Evolutionary conservation across 2,113 vertebrate genomes (phyloP).

Genomic region (Hiodon tergisus): DNA sequence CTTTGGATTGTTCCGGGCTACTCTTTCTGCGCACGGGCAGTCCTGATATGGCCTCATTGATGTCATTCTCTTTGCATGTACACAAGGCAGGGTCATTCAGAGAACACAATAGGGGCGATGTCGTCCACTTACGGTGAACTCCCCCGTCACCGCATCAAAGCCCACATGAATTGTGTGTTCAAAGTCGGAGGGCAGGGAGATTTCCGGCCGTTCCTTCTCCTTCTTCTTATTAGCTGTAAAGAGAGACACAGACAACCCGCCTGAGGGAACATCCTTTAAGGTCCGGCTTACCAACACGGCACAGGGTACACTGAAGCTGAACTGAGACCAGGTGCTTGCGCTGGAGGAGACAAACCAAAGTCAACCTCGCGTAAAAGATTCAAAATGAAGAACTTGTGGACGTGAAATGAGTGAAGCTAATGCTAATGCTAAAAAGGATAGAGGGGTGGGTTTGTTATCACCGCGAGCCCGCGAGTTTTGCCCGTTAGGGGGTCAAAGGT

Average conservation of each 20-base stretch:
- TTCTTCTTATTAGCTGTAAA: slow-evolving; percentile 96
- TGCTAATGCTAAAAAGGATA: no score
- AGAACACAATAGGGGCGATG: background rate
- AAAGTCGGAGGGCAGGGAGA: slow-evolving; percentile 97
- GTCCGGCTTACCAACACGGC: no score
- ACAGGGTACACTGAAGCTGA: no score
- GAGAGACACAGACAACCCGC: slow-evolving; percentile 29
- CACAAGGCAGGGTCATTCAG: background rate
- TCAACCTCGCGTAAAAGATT: no score
- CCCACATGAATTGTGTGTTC: slow-evolving; percentile 98
- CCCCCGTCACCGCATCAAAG: slow-evolving; percentile 95
- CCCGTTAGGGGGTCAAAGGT: no score
- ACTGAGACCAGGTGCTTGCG: background rate
- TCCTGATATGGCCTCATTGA: background rate
- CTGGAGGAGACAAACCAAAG: background rate
- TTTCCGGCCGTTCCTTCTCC: slow-evolving; percentile 97
- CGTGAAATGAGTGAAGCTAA: no score
- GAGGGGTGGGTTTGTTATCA: no score
- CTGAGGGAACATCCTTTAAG: no score
- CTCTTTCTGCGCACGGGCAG: no score
- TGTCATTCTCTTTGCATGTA: no score
- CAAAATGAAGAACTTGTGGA: no score
- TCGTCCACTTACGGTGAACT: slow-evolving; percentile 84
- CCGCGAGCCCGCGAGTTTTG: background rate
- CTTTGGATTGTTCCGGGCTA: no score